Evolutionary conservation across 1,140 invertebrate genomes (phyloP), one percentile per base, ranked within the genome.

Genomic region (Eupeodes corollae): DNA sequence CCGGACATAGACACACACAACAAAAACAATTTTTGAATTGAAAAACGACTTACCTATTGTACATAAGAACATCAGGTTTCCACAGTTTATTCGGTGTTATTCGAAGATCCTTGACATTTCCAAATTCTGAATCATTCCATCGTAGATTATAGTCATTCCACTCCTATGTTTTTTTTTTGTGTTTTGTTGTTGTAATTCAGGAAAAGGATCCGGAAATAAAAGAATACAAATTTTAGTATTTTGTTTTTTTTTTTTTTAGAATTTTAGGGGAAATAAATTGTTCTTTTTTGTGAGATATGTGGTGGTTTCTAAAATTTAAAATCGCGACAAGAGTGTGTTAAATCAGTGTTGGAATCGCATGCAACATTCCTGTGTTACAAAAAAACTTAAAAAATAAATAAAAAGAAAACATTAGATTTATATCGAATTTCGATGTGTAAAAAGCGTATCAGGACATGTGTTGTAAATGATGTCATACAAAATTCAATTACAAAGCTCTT

Each of bases 11-110:
- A 26, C 21, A 26, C 21, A 26, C 21, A 26, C 21, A 26, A 26
- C 21, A 26, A 26, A 26, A 26, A 26, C 21, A 26, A 26, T 26
- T 5, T 8, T 5, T 26, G 3, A 8, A 26, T 5, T 26, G 41
- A 39, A 19, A 41, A 33, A 10, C 41, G 57, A 64, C 73, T 79
- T 79, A 96, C 91, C 92, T 97, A 80, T 98, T 98, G 72, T 97
- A 98, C 83, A 98, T 93, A 54, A 98, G 87, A 44, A 98, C 89
- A 73, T 98, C 94, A 47, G 95, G 94, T 69, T 91, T 93, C 95
- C 95, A 98, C 45, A 99, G 79, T 69, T 88, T 89, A 70, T 89
- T 88, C 30, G 92, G 91, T 44, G 91, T 91, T 61, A 99, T 93
- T 55, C 92, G 76, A 13, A 98, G 79, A 68, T 91, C 88, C 63